Evolutionary conservation across 2,888 invertebrate genomes (phyloP).

Genomic region (Chirona hameri): DNA sequence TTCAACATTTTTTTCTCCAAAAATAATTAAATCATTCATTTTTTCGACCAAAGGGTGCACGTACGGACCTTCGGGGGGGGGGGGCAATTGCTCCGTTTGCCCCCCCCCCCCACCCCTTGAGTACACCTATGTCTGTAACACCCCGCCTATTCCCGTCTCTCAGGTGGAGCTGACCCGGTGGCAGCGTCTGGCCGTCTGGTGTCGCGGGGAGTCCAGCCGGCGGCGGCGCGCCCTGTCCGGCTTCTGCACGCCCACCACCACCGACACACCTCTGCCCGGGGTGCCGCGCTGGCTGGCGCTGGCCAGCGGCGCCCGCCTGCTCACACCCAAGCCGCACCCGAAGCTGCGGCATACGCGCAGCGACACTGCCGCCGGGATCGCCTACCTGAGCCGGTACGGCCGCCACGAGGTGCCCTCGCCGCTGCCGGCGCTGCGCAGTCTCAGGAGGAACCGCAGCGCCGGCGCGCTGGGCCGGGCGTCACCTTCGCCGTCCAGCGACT

Average conservation of each 20-base stretch:
- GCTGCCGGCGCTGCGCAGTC: background rate
- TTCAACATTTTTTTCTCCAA: too few relatives aligned
- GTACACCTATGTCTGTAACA: too few relatives aligned
- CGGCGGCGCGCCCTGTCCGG: background rate
- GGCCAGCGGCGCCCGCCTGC: background rate
- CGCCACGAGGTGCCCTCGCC: conserved; percentile 14
- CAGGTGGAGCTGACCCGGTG: too few relatives aligned
- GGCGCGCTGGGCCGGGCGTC: background rate
- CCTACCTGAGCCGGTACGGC: conserved; percentile 8
- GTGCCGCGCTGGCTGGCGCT: conserved; percentile 9
- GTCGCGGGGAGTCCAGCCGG: too few relatives aligned
- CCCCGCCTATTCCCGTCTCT: too few relatives aligned
- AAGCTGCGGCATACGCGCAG: conserved; percentile 4
- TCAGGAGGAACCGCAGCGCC: background rate
- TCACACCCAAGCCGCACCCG: background rate
- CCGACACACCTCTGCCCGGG: conserved; percentile 14
- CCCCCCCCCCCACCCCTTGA: too few relatives aligned
- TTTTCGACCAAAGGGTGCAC: too few relatives aligned
- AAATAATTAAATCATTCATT: too few relatives aligned
- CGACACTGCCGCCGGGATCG: background rate
- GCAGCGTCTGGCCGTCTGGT: too few relatives aligned
- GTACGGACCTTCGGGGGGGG: too few relatives aligned
- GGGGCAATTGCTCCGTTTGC: too few relatives aligned
- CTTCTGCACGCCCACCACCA: background rate
- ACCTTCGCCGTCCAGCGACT: too few relatives aligned